Evolutionary conservation across 1,140 invertebrate genomes (phyloP).

Genomic region (Danaus melanippus): DNA sequence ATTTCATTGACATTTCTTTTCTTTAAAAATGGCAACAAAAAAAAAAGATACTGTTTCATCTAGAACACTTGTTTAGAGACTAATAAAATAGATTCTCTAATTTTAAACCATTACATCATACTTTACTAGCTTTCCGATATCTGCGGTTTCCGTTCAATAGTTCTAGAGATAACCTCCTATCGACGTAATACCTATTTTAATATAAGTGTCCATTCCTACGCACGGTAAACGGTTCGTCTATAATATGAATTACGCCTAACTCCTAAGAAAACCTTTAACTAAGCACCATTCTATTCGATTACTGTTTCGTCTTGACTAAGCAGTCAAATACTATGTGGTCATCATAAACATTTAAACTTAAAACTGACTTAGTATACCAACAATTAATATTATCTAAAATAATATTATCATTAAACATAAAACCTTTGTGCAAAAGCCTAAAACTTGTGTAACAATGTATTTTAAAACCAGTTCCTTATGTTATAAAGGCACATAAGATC

Average conservation of each 20-base stretch:
- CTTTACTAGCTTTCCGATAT: too few relatives aligned
- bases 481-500: slow-evolving; percentile 67
- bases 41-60: slow-evolving; percentile 25
- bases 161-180: too few relatives aligned
- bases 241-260: slow-evolving; percentile 58
- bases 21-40: slow-evolving; percentile 35
- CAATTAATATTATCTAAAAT: slow-evolving; percentile 48
- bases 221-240: slow-evolving; percentile 32
- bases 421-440: slow-evolving; percentile 65
- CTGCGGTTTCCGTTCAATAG: too few relatives aligned
- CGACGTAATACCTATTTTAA: too few relatives aligned
- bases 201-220: slow-evolving; percentile 19
- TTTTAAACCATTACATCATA: slow-evolving; percentile 25
- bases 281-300: slow-evolving; percentile 71
- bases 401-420: slow-evolving; percentile 50
- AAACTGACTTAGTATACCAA: slow-evolving; percentile 53
- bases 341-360: slow-evolving; percentile 56
- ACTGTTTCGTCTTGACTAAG: slow-evolving; percentile 61
- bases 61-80: slow-evolving; percentile 22
- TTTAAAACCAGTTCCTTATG: slow-evolving; percentile 65
- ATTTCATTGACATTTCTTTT: slow-evolving; percentile 12
- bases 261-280: slow-evolving; percentile 60
- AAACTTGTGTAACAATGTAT: slow-evolving; percentile 53
- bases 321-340: slow-evolving; percentile 57
- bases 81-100: slow-evolving; percentile 31